Conservation (phyloP, 2,797 vertebrate genomes). For the Eulemur rubriventer region DNA sequence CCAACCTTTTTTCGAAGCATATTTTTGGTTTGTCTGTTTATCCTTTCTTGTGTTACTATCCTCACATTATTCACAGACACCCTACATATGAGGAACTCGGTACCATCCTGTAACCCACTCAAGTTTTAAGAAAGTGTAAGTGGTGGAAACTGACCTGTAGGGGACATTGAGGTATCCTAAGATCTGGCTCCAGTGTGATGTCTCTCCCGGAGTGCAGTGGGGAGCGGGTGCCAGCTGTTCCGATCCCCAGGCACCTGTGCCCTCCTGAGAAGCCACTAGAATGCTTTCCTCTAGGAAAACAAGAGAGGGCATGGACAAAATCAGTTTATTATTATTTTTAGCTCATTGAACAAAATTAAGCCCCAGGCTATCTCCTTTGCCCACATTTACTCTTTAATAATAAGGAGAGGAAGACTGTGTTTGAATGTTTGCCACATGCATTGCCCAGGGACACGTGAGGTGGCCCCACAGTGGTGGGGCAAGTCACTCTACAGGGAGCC, state of each 20-base stretch:
- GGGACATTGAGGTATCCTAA: not conserved
- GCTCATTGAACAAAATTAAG: not conserved
- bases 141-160: not conserved
- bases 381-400: not conserved
- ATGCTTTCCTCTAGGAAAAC: not conserved
- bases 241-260: not conserved
- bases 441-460: not conserved
- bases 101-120: not conserved
- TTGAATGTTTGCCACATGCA: accelerated
- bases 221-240: not conserved
- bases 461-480: accelerated
- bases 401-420: not conserved
- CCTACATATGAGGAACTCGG: not conserved
- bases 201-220: accelerated
- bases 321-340: not conserved
- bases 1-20: not conserved
- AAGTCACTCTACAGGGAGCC: not conserved
- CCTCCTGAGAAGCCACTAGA: not conserved
- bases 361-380: not conserved
- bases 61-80: not conserved
- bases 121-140: not conserved
- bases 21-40: not conserved
- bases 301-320: not conserved
- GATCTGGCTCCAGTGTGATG: not conserved
- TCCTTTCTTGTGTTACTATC: not conserved